Evolutionary conservation across 2,113 vertebrate genomes (phyloP).

Genomic region (Anolis sagrei): DNA sequence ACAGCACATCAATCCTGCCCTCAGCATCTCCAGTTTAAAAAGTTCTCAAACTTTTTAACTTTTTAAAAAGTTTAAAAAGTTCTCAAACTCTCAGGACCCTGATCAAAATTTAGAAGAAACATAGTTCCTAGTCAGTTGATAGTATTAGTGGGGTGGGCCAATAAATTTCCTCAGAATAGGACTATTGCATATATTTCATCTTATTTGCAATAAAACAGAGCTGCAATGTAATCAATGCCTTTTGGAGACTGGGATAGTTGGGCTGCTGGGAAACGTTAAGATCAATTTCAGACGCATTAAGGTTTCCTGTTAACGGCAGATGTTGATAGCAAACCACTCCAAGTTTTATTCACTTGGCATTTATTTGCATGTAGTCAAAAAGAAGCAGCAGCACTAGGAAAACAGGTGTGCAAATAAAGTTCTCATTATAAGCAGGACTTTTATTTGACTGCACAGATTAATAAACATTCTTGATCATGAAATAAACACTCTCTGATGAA

Average conservation of each 20-base stretch:
- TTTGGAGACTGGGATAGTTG: background rate
- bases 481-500: constrained; percentile 26
- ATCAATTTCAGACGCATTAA: background rate
- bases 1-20: background rate
- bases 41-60: no score
- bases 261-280: background rate
- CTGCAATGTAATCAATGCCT: background rate
- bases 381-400: constrained; percentile 20
- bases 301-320: constrained; percentile 19
- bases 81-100: background rate
- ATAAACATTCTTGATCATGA: constrained; percentile 25
- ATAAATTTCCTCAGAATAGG: background rate
- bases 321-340: constrained; percentile 1
- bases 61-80: background rate
- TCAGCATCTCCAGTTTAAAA: background rate
- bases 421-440: constrained; percentile 16
- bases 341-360: constrained; percentile 11
- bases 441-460: constrained; percentile 34
- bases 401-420: constrained; percentile 40
- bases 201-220: background rate
- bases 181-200: background rate
- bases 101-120: no score
- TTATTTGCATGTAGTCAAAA: constrained; percentile 23
- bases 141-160: background rate
- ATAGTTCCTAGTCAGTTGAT: background rate